Conservation (phyloP, 2,888 invertebrate species). For the Ornithoptera priamus region DNA sequence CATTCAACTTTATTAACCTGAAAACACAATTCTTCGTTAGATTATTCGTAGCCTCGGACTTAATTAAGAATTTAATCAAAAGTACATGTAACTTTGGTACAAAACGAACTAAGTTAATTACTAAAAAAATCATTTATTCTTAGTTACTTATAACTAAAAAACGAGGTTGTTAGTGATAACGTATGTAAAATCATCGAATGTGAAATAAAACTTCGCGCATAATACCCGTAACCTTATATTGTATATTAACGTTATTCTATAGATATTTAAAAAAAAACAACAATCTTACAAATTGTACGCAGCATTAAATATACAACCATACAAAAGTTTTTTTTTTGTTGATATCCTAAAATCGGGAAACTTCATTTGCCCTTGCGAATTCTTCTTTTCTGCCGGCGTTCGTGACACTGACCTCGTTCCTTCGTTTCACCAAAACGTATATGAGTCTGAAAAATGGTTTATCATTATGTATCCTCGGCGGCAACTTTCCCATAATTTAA, state of each 20-base stretch:
- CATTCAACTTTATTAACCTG: background rate
- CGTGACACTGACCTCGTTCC: constrained; percentile 43
- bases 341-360: constrained; percentile 53
- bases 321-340: background rate
- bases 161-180: too few species aligned
- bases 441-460: constrained; percentile 51
- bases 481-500: constrained; percentile 19
- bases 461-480: constrained; percentile 1
- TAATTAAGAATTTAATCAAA: background rate
- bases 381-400: constrained; percentile 56
- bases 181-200: background rate
- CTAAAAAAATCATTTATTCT: background rate
- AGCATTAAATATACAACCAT: background rate
- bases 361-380: constrained; percentile 60
- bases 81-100: background rate
- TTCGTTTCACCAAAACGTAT: constrained; percentile 53
- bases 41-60: background rate
- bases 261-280: constrained; percentile 22
- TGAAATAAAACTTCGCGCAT: constrained; percentile 9
- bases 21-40: background rate
- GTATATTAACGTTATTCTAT: background rate
- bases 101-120: background rate
- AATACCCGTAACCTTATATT: constrained; percentile 16
- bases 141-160: background rate
- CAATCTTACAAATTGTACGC: constrained; percentile 24